phyloP scores from a whole-genome alignment of 35 echinoderm and acorn worm genomes.

The Diadema setosum region DNA sequence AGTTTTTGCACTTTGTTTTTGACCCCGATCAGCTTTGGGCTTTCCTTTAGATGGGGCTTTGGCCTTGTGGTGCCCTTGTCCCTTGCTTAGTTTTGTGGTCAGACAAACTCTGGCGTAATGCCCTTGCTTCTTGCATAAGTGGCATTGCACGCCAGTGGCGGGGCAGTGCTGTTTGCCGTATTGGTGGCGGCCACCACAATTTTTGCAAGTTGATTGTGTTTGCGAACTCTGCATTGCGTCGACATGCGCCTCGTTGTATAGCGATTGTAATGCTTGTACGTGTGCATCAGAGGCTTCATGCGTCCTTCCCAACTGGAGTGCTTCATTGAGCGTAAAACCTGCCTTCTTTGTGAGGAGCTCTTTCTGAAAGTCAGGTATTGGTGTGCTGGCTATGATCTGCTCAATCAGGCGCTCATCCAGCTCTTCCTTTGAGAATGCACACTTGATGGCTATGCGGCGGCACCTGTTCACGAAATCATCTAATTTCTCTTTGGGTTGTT shows the following conservation, averaged over 20 bases:
- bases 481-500: not conserved
- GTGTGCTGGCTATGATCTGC: conserved; percentile 42
- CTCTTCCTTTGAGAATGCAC: not conserved
- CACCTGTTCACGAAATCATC: not conserved
- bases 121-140: not conserved
- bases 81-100: conserved; percentile 17
- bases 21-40: too few species aligned
- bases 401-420: conserved; percentile 11
- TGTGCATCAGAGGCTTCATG: conserved; percentile 32
- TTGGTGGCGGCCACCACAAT: conserved; percentile 4
- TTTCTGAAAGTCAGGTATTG: conserved; percentile 30
- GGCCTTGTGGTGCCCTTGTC: too few species aligned
- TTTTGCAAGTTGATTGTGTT: conserved; percentile 18
- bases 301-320: not conserved
- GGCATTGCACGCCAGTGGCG: not conserved
- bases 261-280: not conserved
- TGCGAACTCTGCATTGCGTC: not conserved
- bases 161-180: not conserved
- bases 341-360: not conserved
- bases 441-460: not conserved
- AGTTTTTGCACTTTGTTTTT: too few species aligned
- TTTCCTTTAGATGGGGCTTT: too few species aligned
- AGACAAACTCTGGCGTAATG: conserved; percentile 11
- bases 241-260: not conserved
- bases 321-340: not conserved